Conservation (phyloP, 2,113 vertebrate species). For the Regulus satrapa region DNA sequence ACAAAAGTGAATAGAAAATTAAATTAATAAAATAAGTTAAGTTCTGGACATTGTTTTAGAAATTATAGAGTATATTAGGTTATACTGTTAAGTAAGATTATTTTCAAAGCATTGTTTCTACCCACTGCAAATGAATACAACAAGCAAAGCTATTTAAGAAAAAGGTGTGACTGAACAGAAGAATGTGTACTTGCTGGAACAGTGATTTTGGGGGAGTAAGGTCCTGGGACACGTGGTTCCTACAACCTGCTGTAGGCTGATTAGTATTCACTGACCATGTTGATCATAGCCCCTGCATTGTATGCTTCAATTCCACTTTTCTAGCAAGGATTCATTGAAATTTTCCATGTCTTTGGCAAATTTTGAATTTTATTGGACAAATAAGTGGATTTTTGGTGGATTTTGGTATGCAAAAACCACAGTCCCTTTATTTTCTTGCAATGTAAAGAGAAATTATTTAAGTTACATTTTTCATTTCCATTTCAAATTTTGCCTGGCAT, state of each 20-base stretch:
- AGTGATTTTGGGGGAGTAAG: neutral
- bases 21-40: neutral
- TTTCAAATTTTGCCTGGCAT: neutral
- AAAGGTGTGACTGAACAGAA: neutral
- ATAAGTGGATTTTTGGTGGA: neutral
- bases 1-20: neutral
- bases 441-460: neutral
- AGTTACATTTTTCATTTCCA: neutral
- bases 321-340: neutral
- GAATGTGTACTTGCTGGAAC: neutral
- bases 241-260: neutral
- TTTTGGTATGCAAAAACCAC: neutral
- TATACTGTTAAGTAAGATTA: neutral
- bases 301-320: neutral
- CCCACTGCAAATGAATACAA: neutral
- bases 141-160: neutral
- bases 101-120: neutral
- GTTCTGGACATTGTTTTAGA: neutral
- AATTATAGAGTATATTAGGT: neutral
- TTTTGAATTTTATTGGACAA: neutral
- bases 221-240: neutral
- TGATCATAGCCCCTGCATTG: neutral
- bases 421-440: neutral
- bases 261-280: neutral
- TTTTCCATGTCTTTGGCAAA: neutral